Percentiles rank a stretch among this genome's conserved stretches.
phyloP scores from a whole-genome alignment of 2,888 invertebrate species.

The Scotopteryx bipunctaria region DNA sequence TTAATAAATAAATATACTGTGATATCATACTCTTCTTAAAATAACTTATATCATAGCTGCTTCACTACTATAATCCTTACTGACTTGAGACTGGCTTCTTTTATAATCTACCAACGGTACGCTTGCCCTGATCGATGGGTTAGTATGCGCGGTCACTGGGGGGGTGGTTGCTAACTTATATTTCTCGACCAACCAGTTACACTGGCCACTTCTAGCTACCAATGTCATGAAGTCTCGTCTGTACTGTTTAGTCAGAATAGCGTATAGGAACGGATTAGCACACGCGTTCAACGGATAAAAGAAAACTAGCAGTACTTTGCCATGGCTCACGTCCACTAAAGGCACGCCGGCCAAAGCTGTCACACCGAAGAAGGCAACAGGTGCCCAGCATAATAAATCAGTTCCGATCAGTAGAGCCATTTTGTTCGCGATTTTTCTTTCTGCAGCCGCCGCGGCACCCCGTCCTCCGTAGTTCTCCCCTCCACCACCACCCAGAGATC shows the following conservation, averaged over 20 bases:
- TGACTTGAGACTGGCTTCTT: conserved; percentile 58
- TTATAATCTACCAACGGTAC: conserved; percentile 69
- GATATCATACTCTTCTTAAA: conserved; percentile 56
- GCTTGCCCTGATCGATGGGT: conserved; percentile 63
- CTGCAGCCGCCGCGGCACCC: conserved; percentile 85
- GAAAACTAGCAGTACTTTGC: conserved; percentile 92
- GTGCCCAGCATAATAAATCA: conserved; percentile 93
- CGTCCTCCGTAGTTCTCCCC: conserved; percentile 86
- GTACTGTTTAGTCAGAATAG: conserved; percentile 94
- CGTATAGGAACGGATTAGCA: conserved; percentile 96
- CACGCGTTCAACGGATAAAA: conserved; percentile 96
- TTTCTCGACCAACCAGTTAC: conserved; percentile 68
- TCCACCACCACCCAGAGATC: conserved; percentile 89
- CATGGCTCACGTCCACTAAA: conserved; percentile 91
- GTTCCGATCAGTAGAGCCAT: conserved; percentile 96
- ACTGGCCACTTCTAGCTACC: conserved; percentile 84
- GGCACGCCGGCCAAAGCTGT: conserved; percentile 93
- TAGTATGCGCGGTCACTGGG: conserved; percentile 72
- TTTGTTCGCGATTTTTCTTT: conserved; percentile 92
- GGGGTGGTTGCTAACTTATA: conserved; percentile 72
- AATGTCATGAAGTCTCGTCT: conserved; percentile 88
- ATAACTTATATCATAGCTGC: conserved; percentile 52
- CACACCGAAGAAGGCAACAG: conserved; percentile 94
- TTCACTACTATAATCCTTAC: conserved; percentile 59
- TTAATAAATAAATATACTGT: conserved; percentile 65